Conservation (phyloP, 2,797 vertebrate genomes). For the Galagoides demidoff region DNA sequence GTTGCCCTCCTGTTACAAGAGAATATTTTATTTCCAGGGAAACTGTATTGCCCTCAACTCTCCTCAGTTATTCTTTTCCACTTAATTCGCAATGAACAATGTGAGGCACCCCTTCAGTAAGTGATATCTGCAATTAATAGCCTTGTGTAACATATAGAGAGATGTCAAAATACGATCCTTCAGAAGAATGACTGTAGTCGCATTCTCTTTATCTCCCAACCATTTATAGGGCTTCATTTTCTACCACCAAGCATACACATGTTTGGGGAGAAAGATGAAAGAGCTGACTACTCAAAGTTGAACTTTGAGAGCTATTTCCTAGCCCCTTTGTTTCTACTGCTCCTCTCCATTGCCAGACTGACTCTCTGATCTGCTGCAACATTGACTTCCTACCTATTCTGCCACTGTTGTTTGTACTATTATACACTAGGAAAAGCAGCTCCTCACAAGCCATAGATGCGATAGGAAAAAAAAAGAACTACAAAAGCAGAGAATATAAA, state of each 20-base stretch:
- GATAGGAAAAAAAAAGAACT: slow-evolving; percentile 70
- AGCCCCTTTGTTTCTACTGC: slow-evolving; percentile 56
- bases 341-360: slow-evolving; percentile 56
- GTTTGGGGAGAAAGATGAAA: not conserved
- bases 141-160: not conserved
- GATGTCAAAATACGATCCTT: not conserved
- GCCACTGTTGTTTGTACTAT: not conserved
- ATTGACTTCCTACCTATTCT: slow-evolving; percentile 62
- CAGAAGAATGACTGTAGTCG: slow-evolving; percentile 16
- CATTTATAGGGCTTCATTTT: not conserved
- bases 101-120: not conserved
- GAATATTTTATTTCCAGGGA: slow-evolving; percentile 13
- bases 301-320: not conserved
- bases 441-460: slow-evolving; percentile 69
- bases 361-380: slow-evolving; percentile 34
- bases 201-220: not conserved
- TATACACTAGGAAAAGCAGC: slow-evolving; percentile 42
- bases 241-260: not conserved
- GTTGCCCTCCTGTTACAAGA: not conserved
- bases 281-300: not conserved
- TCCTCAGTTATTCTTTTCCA: not conserved
- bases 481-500: slow-evolving; percentile 57
- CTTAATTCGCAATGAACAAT: not conserved
- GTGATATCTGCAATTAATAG: not conserved
- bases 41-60: not conserved